These are phyloP conservation scores for Antrozous pallidus DNA, from an alignment of 2,797 vertebrate species.

Conservation along the genomic window DNA sequence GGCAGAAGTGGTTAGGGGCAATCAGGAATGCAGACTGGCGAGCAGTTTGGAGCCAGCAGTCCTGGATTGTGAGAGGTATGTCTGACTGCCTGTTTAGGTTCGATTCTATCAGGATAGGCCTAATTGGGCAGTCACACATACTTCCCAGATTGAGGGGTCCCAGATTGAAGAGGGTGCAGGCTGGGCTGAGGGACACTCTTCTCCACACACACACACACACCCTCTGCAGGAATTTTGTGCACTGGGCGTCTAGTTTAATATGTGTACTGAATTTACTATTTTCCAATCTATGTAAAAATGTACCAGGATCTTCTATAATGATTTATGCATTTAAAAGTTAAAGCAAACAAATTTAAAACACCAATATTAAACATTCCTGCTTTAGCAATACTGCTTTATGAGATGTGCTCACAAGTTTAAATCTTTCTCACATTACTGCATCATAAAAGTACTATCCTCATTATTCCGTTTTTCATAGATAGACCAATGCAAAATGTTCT, in stretches of 20 bases:
- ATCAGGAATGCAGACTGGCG: too few relatives aligned
- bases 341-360: constrained; percentile 32
- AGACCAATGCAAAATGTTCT: constrained; percentile 21
- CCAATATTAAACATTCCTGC: not conserved
- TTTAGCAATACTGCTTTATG: constrained; percentile 13
- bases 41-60: too few relatives aligned
- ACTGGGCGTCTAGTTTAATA: not conserved
- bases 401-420: constrained; percentile 44
- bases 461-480: constrained; percentile 41
- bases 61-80: too few relatives aligned
- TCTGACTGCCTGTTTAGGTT: too few relatives aligned
- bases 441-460: constrained; percentile 8
- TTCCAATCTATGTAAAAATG: not conserved
- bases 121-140: too few relatives aligned
- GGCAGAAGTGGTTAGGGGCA: too few relatives aligned
- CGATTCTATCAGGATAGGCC: too few relatives aligned
- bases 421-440: constrained; percentile 15
- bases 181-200: too few relatives aligned
- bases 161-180: too few relatives aligned
- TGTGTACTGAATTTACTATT: not conserved
- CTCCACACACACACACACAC: too few relatives aligned
- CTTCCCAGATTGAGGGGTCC: too few relatives aligned
- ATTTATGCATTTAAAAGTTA: constrained; percentile 23
- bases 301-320: not conserved
- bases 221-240: too few relatives aligned